Evolutionary conservation across 1,140 invertebrate genomes (phyloP).

Genomic region (Cryptotermes secundus): DNA sequence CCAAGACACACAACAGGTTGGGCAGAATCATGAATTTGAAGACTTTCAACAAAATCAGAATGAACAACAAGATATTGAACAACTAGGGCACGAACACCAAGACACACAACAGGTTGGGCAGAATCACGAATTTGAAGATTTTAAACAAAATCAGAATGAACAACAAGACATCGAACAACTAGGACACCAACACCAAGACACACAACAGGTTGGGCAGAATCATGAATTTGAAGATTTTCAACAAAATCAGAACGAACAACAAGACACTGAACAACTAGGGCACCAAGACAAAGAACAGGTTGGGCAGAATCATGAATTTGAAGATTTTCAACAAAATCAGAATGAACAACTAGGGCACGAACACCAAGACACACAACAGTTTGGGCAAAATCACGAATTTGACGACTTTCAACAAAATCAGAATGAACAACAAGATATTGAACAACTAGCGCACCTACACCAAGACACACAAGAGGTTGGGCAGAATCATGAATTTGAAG

Average conservation of each 20-base stretch:
- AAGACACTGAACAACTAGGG: background rate
- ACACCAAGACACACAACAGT: background rate
- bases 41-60: background rate
- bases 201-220: background rate
- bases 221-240: constrained; percentile 11
- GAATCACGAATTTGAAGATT: background rate
- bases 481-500: constrained; percentile 9
- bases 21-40: background rate
- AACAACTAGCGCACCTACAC: background rate
- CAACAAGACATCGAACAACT: too few relatives aligned
- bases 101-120: background rate
- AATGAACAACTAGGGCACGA: background rate
- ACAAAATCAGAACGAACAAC: constrained; percentile 23
- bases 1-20: background rate
- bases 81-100: background rate
- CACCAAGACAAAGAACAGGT: constrained; percentile 1
- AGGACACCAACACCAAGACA: background rate
- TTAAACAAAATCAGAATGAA: background rate
- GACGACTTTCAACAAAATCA: background rate
- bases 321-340: background rate
- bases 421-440: background rate
- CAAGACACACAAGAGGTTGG: background rate
- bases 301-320: background rate
- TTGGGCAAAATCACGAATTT: background rate
- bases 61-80: background rate